Evolutionary conservation across 92 coral and sea anemone genomes (phyloP).

Genomic region (Blastomussa wellsi): DNA sequence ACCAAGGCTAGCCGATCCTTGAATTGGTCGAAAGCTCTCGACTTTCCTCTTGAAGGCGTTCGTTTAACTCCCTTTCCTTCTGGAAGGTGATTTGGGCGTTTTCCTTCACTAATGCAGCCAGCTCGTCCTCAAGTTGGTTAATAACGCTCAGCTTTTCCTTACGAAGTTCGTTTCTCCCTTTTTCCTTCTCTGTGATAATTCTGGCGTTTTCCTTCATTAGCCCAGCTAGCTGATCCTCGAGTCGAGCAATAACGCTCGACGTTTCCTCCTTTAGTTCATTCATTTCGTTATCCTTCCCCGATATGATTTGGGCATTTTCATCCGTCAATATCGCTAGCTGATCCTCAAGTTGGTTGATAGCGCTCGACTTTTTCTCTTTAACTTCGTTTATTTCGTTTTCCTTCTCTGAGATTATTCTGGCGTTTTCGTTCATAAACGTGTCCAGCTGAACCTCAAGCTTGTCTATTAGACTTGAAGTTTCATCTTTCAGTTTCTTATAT

Average conservation of each 20-base stretch:
- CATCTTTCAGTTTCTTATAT: neutral
- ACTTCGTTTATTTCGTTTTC: neutral
- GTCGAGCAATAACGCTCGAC: neutral
- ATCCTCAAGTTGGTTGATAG: neutral
- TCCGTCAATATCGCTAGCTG: neutral
- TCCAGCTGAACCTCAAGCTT: neutral
- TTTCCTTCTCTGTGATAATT: neutral
- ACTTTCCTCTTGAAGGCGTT: neutral
- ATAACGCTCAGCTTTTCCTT: neutral
- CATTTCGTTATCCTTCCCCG: neutral
- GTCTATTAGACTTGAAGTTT: neutral
- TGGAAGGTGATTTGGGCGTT: neutral
- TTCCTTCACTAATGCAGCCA: neutral
- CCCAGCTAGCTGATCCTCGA: neutral
- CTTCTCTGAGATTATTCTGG: neutral
- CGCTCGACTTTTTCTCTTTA: too few relatives aligned
- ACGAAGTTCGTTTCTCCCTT: neutral
- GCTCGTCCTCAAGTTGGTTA: neutral
- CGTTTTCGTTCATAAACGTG: too few relatives aligned
- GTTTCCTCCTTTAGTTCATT: neutral
- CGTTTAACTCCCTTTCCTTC: too few relatives aligned
- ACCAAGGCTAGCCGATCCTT: neutral
- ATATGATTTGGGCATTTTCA: neutral
- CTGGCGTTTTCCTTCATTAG: neutral
- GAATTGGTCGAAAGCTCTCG: neutral